phyloP scores from a whole-genome alignment of 2,797 vertebrate genomes.

The Pempheris klunzingeri region DNA sequence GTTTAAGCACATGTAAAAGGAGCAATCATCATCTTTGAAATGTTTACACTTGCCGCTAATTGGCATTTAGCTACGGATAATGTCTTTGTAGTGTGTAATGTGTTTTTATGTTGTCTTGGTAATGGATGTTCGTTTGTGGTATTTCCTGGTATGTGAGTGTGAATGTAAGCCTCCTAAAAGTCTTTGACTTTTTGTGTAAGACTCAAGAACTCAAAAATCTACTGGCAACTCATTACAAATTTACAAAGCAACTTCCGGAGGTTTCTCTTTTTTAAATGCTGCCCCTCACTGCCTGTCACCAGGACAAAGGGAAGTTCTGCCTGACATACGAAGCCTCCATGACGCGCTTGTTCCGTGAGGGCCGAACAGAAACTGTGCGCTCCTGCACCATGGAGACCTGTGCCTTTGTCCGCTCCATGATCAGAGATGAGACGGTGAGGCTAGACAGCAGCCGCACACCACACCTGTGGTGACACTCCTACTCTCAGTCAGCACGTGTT shows the following conservation, averaged over 20 bases:
- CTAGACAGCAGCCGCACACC: background rate
- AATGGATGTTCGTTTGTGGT: background rate
- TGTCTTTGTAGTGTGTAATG: too few relatives aligned
- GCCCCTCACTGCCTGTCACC: background rate
- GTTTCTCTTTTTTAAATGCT: background rate
- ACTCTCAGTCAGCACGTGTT: background rate
- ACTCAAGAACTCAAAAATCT: background rate
- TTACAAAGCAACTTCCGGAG: background rate
- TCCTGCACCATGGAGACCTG: slow-evolving; percentile 93
- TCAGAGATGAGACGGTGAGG: slow-evolving; percentile 88
- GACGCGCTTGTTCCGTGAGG: slow-evolving; percentile 96
- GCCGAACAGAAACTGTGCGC: slow-evolving; percentile 96
- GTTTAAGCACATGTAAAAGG: background rate
- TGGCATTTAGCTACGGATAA: background rate
- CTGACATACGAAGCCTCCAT: slow-evolving; percentile 98
- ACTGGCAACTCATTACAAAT: background rate
- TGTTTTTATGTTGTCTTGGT: background rate
- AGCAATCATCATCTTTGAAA: background rate
- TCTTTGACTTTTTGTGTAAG: background rate
- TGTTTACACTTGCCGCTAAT: background rate
- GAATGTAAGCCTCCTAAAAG: background rate
- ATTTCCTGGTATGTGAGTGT: background rate
- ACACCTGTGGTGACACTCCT: background rate
- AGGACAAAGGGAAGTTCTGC: slow-evolving; percentile 97
- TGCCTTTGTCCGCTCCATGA: slow-evolving; percentile 91